phyloP scores from a whole-genome alignment of 2,797 vertebrate genomes.

The Telmatherina bonti region DNA sequence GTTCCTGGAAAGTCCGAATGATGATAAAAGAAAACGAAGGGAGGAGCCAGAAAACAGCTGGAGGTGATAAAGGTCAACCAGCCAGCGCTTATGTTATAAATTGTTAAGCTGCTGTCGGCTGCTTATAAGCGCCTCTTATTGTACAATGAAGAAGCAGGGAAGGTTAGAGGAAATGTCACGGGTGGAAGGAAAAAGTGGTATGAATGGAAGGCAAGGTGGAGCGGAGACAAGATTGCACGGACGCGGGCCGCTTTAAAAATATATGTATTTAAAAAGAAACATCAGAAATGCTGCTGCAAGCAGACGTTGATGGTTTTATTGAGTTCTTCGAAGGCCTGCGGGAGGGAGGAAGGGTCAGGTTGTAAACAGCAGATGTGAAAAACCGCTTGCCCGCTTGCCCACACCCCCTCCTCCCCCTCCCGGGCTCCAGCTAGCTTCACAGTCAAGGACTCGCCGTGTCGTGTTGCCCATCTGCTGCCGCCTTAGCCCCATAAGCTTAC shows the following conservation, averaged over 20 bases:
- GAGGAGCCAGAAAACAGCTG: slow-evolving; percentile 60
- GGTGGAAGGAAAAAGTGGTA: slow-evolving; percentile 3
- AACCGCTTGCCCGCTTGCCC: slow-evolving; percentile 48
- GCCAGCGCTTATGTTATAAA: slow-evolving; percentile 49
- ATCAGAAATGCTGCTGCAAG: slow-evolving; percentile 36
- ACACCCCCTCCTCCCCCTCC: slow-evolving; percentile 24
- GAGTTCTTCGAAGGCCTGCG: slow-evolving; percentile 38
- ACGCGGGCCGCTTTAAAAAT: not conserved
- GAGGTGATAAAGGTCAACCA: slow-evolving; percentile 61
- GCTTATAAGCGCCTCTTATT: slow-evolving; percentile 16
- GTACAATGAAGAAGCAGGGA: slow-evolving; percentile 22
- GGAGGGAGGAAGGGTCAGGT: slow-evolving; percentile 64
- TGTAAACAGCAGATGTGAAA: slow-evolving; percentile 80
- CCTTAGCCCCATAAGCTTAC: slow-evolving; percentile 61
- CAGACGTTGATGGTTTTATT: slow-evolving; percentile 59
- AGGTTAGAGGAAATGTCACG: not conserved
- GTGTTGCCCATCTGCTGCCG: slow-evolving; percentile 65
- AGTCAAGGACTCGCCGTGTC: slow-evolving; percentile 56
- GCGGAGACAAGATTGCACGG: slow-evolving; percentile 25
- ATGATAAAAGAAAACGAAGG: slow-evolving; percentile 22
- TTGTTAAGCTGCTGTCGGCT: slow-evolving; percentile 42
- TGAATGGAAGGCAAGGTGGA: slow-evolving; percentile 7
- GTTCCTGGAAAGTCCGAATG: slow-evolving; percentile 5
- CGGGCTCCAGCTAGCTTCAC: slow-evolving; percentile 59
- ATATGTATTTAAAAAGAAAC: not conserved